Base-by-base conservation (phyloP, 2,113 vertebrate species). In the Poeciliopsis turrubarensis region DNA sequence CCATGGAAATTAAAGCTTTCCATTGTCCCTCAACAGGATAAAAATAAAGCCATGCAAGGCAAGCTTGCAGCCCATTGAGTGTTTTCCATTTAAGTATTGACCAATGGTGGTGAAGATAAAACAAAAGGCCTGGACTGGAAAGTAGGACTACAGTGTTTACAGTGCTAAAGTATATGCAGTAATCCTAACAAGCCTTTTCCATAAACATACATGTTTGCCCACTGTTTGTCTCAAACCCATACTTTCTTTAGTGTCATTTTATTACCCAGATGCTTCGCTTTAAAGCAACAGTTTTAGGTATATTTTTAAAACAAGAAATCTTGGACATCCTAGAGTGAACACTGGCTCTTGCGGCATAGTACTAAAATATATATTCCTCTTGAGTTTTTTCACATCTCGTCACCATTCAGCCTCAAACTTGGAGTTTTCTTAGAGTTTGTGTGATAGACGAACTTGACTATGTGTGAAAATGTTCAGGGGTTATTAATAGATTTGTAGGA, bases 41-140 rank as follows among this genome's bases (percentile, higher is more conserved):
- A 91, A 93, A 93, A 93, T 91, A 91, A 93, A 92, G 92, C 87
- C 81, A 65, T 92, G 91, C 93, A 89, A 91, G 92, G 85, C 92
- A 85, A 93, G 92, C 90, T 91, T 91, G 92, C 91, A 92, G 90
- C 87, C 89, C 87, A 51, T 88, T 70, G 85, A 93, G 90, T 94
- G 92, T 91, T 93, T 92, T 90, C 88, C 85, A 92, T 93, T 93
- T 91, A 89, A 89, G 85, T 86, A 82, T 80, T 65, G 60, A 91
- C 91, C 90, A 93, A 91, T 93, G 89, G 85, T 83, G 70, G 81
- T 75, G 68, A 78, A 89, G 89, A 81, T 75, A 78, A 86, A 89
- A 93, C 92, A 93, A 93, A 93, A 78, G 81, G 66, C 80, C 83
- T 65, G 84, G 89, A 89, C 87, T 79, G 69, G 85, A 71, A 85